Base-by-base conservation (phyloP, 2,888 invertebrate genomes). In the Pantelozetes paolii region DNA sequence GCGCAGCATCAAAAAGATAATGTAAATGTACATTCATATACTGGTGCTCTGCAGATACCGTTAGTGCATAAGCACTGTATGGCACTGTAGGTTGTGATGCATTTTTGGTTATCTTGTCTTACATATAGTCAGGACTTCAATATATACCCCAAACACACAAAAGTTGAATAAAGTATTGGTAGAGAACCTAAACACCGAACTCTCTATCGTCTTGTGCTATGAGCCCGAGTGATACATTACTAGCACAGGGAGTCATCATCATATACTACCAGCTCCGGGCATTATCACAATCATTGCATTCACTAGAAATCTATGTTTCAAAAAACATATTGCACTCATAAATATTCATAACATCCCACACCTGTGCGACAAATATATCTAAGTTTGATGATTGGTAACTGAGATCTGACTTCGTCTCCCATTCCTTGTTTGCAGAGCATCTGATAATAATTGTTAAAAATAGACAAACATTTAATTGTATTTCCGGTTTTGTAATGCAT, bases 1-100 rank as follows among this genome's bases (percentile, higher is more conserved):
- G 62, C 62, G 62, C 62, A 62, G 62, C 62, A 62, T 62, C 62
- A 62, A 62, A 62, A 30, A 62, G 62, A 62, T 62, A 62, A 62
- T 62, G 62, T 62, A 62, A 62, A 62, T 62, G 62, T 30, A 30
- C 57, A 57, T 57, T 57, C 57, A 57, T 57, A 57, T 57, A 57
- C 57, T 45, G 45, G 15, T 18, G 18, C 15, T 45, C n/a, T n/a
- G n/a, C 45, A 45, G 45, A 45, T 45, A 45, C 45, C 45, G 45
- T 45, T 6, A 3, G 45, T 45, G 45, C 18, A 18, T 45, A 11
- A 18, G 13, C 15, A 54, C 54, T 23, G 54, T 54, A 9, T 32
- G 18, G 9, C n/a, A 62, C 62, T 30, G 32, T 32, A 30, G 2
- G 9, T 32, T 13, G 62, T 62, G 62, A 62, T 62, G 62, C 62